A percentile compares a stretch with the other conserved stretches of the same genome.
Conservation (phyloP, 2,888 invertebrate genomes). For the Phytoseiulus persimilis region DNA sequence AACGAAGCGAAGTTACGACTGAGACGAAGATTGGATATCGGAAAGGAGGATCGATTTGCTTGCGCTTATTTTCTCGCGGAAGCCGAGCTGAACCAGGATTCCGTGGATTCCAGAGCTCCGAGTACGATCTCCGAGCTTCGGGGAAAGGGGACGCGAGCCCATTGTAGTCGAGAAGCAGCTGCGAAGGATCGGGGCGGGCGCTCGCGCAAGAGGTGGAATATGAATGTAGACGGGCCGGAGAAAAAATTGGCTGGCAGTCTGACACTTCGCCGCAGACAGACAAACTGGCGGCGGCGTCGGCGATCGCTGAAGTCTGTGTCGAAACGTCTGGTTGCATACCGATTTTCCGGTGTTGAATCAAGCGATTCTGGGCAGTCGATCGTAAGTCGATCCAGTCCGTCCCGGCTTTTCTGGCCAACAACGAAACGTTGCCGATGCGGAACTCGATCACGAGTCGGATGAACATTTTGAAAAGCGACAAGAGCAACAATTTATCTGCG, state of each 20-base stretch:
- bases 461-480: neutral
- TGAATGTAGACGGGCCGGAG: neutral
- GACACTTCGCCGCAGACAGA: neutral
- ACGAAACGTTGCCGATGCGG: neutral
- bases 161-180: no score
- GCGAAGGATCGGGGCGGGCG: no score
- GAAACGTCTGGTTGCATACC: neutral
- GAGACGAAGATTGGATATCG: no score
- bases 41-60: no score
- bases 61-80: no score
- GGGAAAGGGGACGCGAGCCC: no score
- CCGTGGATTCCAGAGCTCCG: no score
- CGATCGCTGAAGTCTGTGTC: neutral
- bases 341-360: neutral
- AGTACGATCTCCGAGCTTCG: no score
- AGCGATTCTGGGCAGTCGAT: neutral
- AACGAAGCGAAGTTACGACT: no score
- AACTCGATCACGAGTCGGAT: neutral
- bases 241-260: neutral
- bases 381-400: neutral
- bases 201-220: neutral
- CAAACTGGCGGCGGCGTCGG: neutral
- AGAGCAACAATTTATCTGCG: neutral
- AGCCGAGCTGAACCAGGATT: no score
- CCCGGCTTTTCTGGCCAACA: neutral